Evolutionary conservation across 2,888 invertebrate genomes (phyloP), one percentile per base, ranked within the genome.

Genomic region (Nemotelus nigrinus): DNA sequence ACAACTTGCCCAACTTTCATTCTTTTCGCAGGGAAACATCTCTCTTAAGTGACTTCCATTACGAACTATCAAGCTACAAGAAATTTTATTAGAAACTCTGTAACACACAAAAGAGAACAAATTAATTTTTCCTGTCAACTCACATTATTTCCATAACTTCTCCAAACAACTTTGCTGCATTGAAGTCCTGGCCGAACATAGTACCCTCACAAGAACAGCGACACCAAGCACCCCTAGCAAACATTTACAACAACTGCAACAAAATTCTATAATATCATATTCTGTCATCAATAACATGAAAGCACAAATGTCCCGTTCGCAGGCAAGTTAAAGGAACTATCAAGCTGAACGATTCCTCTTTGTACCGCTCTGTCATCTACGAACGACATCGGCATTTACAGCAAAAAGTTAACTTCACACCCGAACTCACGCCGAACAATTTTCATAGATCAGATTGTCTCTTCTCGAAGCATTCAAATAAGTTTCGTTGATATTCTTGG

Each of bases 391-490:
- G 48, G 6, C n/a, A 48, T 67, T 67, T 67, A 67, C 67, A 67
- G 41, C 67, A 25, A 6, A 67, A 67, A 67, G 47, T 67, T 67
- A 45, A n/a, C 47, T 67, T 67, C 48, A 67, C 67, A 67, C 67
- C 47, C 67, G 50, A 10, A 48, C 47, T 48, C 67, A 25, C 25
- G 44, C 48, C 48, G n/a, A 48, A 48, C 67, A 67, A 67, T 67
- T 47, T 67, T 67, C 67, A 67, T 50, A 67, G 47, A 47, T 67
- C 67, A 67, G 67, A 67, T 67, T 67, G 55, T 39, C 50, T 53
- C 8, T 43, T 7, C 70, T 7, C 25, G 43, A 55, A 70, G 55
- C 53, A 55, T 63, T 48, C 55, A 70, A 70, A 70, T 70, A 70
- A 70, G 70, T 70, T 70, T 55, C 55, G 70, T 55, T 70, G 70